Base-by-base conservation (phyloP, 1,140 invertebrate genomes). In the Stegodyphus mimosarum region DNA sequence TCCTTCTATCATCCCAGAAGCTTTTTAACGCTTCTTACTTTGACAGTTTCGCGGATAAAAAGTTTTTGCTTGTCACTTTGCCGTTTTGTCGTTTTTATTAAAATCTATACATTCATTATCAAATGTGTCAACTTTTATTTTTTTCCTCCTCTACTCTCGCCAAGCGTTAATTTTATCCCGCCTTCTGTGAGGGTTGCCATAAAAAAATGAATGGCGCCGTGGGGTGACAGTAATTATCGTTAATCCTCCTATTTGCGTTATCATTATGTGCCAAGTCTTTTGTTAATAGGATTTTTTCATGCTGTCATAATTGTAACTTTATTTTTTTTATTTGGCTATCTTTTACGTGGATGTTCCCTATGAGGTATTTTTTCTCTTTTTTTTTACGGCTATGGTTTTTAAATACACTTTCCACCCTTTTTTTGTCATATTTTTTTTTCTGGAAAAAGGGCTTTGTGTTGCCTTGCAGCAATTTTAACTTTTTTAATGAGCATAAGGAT, bases 41-140 rank as follows among this genome's bases (percentile, higher is more conserved):
- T 80, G 78, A 80, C 78, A 80, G 55, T 51, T 80, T 80, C n/a
- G 52, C 67, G 13, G 52, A 11, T n/a, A 17, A 64, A 18, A 71
- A 72, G 53, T 63, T 50, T 60, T 63, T 63, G 15, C 78, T 49
- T 81, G 72, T 75, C 81, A 84, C 50, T 76, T 76, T 6, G 6
- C 50, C 52, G 63, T 11, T 69, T 55, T 76, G 66, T 75, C 81
- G 71, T 74, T 75, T 83, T 84, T 84, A 84, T 75, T 84, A 84
- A 84, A 84, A 84, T 76, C 81, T 63, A 75, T 84, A 75, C 81
- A 76, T 84, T 84, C 80, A 84, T 84, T 84, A 84, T 84, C 81
- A 84, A 84, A 74, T 84, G 81, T 84, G 81, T 84, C 81, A 76
- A 53, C 79, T 52, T 7, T 48, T 18, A 64, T 81, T 81, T 80